phyloP scores from a whole-genome alignment of 2,888 invertebrate genomes.

The Escarpia spicata region DNA sequence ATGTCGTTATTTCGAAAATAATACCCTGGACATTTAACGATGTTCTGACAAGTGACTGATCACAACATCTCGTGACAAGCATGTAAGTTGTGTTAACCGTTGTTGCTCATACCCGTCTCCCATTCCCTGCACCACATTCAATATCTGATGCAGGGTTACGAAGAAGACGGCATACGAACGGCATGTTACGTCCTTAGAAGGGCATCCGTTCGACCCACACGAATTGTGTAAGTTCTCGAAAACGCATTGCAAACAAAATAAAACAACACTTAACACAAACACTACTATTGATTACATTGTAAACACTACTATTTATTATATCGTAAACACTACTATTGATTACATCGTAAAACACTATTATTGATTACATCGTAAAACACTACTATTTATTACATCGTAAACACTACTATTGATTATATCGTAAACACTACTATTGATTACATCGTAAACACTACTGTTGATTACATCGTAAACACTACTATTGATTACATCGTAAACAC shows the following conservation, averaged over 20 bases:
- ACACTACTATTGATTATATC: too few species aligned
- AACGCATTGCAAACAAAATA: neutral
- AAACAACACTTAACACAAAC: neutral
- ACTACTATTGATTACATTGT: neutral
- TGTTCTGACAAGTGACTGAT: neutral
- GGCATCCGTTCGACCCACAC: neutral
- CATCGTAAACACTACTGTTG: too few species aligned
- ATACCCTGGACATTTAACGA: neutral
- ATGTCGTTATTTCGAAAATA: neutral
- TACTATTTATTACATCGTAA: too few species aligned
- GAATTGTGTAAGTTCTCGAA: neutral
- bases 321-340: too few species aligned
- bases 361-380: too few species aligned
- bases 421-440: too few species aligned
- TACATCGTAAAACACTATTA: too few species aligned
- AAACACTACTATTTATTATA: too few species aligned
- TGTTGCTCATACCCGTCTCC: neutral
- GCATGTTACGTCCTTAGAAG: neutral
- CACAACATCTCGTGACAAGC: neutral
- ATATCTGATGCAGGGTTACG: neutral
- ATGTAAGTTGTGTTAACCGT: neutral
- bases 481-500: too few species aligned
- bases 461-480: neutral
- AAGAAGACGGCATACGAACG: constrained; percentile 9
- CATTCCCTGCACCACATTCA: neutral